phyloP scores from a whole-genome alignment of 1,140 invertebrate genomes.

The Papilio xuthus region DNA sequence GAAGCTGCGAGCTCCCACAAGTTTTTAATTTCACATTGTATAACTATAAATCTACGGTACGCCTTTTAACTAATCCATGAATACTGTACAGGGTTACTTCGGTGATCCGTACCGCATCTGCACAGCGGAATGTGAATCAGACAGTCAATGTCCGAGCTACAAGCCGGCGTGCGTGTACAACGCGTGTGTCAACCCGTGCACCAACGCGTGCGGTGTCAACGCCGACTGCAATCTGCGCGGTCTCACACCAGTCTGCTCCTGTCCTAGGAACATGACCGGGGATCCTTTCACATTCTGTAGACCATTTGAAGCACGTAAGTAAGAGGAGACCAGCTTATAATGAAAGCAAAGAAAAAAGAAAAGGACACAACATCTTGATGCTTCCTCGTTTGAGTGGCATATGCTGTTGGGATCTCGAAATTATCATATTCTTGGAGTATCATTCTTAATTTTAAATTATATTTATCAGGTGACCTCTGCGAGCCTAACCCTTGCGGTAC shows the following conservation, averaged over 20 bases:
- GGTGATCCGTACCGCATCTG: conserved; percentile 89
- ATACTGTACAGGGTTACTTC: conserved; percentile 83
- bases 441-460: neutral
- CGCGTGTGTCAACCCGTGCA: conserved; percentile 90
- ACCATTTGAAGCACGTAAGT: conserved; percentile 88
- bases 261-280: conserved; percentile 92
- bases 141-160: conserved; percentile 88
- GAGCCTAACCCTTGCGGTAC: conserved; percentile 92
- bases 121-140: conserved; percentile 87
- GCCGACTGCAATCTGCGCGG: conserved; percentile 90
- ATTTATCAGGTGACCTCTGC: conserved; percentile 87
- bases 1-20: too few relatives aligned
- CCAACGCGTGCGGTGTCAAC: conserved; percentile 89
- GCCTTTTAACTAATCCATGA: neutral
- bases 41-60: too few relatives aligned
- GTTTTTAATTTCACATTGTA: too few relatives aligned
- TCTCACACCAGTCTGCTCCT: conserved; percentile 91
- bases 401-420: too few relatives aligned
- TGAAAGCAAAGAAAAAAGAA: too few relatives aligned
- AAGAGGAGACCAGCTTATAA: neutral
- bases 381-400: too few relatives aligned
- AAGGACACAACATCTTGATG: too few relatives aligned
- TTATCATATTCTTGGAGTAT: too few relatives aligned
- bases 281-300: conserved; percentile 92
- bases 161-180: conserved; percentile 91